Conservation (phyloP, 2,797 vertebrate genomes). For the Falco naumanni region DNA sequence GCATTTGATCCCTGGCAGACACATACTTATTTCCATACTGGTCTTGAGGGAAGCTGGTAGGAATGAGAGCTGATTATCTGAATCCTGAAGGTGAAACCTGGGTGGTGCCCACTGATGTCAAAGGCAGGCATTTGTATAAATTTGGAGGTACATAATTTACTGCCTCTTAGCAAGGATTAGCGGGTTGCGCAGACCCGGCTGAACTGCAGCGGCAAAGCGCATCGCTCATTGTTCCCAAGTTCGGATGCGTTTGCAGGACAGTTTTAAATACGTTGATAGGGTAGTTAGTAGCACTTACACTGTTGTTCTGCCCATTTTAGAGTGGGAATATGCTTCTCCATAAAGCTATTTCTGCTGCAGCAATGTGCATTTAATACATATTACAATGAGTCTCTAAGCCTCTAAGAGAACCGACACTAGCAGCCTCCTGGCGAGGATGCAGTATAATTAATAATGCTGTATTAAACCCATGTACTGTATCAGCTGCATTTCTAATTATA, state of each 20-base stretch:
- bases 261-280: background rate
- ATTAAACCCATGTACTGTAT: slow-evolving; percentile 63
- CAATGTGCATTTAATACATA: slow-evolving; percentile 19
- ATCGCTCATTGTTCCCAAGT: slow-evolving; percentile 55
- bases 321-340: background rate
- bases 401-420: slow-evolving; percentile 22
- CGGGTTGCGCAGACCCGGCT: slow-evolving; percentile 33
- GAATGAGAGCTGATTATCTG: slow-evolving; percentile 80
- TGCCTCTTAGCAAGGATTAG: slow-evolving; percentile 73
- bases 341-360: slow-evolving; percentile 22
- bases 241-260: background rate
- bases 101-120: slow-evolving; percentile 76
- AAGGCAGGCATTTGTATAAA: slow-evolving; percentile 76
- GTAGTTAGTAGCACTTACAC: background rate
- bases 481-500: slow-evolving; percentile 73
- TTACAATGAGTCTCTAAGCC: slow-evolving; percentile 44
- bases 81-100: slow-evolving; percentile 82
- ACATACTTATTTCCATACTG: slow-evolving; percentile 83
- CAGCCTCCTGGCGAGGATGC: slow-evolving; percentile 51
- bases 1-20: slow-evolving; percentile 87
- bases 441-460: slow-evolving; percentile 75
- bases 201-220: background rate
- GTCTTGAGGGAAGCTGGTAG: slow-evolving; percentile 79
- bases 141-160: slow-evolving; percentile 79
- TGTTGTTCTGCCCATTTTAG: background rate